Base-by-base conservation (phyloP, 2,797 vertebrate species). In the Parambassis ranga region DNA sequence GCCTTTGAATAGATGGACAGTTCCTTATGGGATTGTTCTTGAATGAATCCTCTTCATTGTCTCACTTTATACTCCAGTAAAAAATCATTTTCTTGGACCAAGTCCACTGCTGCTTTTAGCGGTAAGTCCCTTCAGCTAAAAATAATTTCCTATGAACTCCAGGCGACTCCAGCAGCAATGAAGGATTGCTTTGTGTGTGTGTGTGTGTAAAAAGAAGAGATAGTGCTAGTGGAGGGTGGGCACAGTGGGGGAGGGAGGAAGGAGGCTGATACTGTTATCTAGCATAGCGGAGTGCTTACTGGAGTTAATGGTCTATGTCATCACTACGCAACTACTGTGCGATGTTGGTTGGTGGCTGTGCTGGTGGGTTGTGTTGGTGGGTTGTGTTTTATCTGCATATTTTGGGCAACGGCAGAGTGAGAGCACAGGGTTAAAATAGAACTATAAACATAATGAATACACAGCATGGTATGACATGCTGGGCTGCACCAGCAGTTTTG, bases 141-240 rank as follows among this genome's bases (percentile, higher is more conserved):
- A 89, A 91, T 89, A 87, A 87, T 81, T 85, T 85, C 64, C 53
- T 67, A 71, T 81, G 77, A 91, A 87, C 87, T 84, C 79, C 75
- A 72, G 16, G 64, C 20, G 65, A 87, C 85, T 83, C 68, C 22
- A 52, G 36, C 59, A n/a, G 22, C 57, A 69, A 86, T 85, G 79
- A 90, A 82, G 56, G 71, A 73, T 55, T 51, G 74, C 64, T 73
- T 68, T 87, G 71, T 73, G 58, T 65, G 55, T 16, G 55, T 69
- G 33, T 65, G 71, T 67, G 49, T 70, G 57, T 65, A 16, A 7
- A 62, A 26, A 41, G 38, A 41, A 26, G 55, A 63, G 70, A 82
- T 59, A 60, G 62, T 9, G n/a, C 18, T 7, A 24, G 24, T 19
- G 52, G 49, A 69, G 73, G 48, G 49, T 47, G 67, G 55, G 38